A percentile compares a stretch with the other conserved stretches of the same genome.
These are phyloP conservation scores for Malthinus seriepunctatus DNA, from an alignment of 2,888 invertebrate species.

Conservation along the genomic window DNA sequence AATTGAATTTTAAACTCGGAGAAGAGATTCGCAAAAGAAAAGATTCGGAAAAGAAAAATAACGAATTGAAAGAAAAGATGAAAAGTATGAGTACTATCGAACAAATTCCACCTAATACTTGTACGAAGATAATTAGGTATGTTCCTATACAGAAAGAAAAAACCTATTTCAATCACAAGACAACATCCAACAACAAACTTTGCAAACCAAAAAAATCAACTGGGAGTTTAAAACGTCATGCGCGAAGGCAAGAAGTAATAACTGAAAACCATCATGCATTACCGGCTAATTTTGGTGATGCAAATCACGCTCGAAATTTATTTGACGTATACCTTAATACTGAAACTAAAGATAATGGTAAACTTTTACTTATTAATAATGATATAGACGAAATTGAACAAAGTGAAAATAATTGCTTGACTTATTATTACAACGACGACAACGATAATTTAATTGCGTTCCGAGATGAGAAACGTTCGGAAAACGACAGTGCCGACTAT, in stretches of 20 bases:
- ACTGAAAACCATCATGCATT: neutral
- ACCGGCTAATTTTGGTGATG: neutral
- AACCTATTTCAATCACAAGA: neutral
- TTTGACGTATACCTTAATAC: too few relatives aligned
- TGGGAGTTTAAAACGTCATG: neutral
- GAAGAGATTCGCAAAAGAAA: constrained; percentile 65
- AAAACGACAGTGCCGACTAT: too few relatives aligned
- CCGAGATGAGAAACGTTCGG: too few relatives aligned
- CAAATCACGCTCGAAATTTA: neutral
- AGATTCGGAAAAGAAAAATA: constrained; percentile 65
- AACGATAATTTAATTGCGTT: too few relatives aligned
- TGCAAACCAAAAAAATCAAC: neutral
- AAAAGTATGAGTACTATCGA: constrained; percentile 38
- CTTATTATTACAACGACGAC: too few relatives aligned
- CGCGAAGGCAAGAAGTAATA: neutral
- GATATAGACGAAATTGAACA: too few relatives aligned
- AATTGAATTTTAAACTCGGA: constrained; percentile 63
- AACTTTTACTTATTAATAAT: too few relatives aligned
- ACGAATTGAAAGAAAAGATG: constrained; percentile 64
- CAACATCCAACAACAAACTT: neutral
- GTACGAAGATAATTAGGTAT: neutral
- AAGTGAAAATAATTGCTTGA: too few relatives aligned
- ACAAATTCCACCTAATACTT: constrained; percentile 8
- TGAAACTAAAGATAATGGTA: too few relatives aligned
- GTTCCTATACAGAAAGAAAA: neutral